Percentiles rank a stretch among this genome's conserved stretches.
phyloP scores from a whole-genome alignment of 2,888 invertebrate species.

The Camponotus fellah region DNA sequence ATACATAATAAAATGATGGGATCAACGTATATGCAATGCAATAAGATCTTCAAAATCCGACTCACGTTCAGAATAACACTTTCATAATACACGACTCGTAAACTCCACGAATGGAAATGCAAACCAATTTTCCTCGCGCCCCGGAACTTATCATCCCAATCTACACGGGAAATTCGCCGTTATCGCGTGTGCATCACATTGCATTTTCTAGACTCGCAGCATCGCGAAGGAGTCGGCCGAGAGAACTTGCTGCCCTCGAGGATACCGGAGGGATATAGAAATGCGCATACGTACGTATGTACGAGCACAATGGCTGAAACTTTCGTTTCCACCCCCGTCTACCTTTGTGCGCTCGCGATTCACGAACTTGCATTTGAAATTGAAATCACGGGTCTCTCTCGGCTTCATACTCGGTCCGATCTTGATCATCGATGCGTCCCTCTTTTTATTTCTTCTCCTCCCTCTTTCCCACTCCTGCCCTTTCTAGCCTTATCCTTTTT shows the following conservation, averaged over 20 bases:
- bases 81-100: conserved; percentile 3
- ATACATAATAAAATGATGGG: not conserved
- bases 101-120: conserved; percentile 34
- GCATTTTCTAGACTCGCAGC: conserved; percentile 46
- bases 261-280: conserved; percentile 32
- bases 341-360: conserved; percentile 28
- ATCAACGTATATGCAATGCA: not conserved
- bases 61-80: not conserved
- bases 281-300: conserved; percentile 75
- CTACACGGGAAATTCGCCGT: conserved; percentile 32
- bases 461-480: not conserved
- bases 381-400: conserved; percentile 70
- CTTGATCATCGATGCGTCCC: conserved; percentile 45
- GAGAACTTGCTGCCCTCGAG: conserved; percentile 2
- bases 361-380: conserved; percentile 76
- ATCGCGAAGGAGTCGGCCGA: conserved; percentile 16
- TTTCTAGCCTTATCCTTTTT: not conserved
- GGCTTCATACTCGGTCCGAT: conserved; percentile 38
- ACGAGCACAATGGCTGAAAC: conserved; percentile 71
- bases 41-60: not conserved
- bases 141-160: conserved; percentile 20
- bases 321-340: conserved; percentile 53
- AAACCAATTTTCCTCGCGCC: conserved; percentile 33
- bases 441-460: not conserved
- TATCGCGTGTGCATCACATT: conserved; percentile 47